phyloP scores from a whole-genome alignment of 2,888 invertebrate species.

The Globia sparganii region DNA sequence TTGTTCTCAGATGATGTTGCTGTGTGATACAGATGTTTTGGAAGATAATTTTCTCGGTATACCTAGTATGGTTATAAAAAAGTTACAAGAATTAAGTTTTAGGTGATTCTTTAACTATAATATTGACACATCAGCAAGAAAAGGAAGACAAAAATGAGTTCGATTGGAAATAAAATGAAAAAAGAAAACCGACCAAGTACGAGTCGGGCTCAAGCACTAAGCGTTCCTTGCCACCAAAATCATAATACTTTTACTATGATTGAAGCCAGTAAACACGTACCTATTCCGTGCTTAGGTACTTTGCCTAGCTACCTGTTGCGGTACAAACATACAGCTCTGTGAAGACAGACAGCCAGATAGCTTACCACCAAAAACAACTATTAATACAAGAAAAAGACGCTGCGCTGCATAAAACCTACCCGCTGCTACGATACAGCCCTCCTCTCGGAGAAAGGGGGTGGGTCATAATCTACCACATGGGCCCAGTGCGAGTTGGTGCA shows the following conservation, averaged over 20 bases:
- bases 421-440: too few relatives aligned
- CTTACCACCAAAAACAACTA: background rate
- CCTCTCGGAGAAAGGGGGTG: too few relatives aligned
- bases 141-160: background rate
- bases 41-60: background rate
- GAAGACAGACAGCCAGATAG: background rate
- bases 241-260: background rate
- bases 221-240: background rate
- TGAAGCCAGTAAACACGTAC: background rate
- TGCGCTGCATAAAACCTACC: background rate
- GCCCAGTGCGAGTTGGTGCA: too few relatives aligned
- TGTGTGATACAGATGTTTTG: background rate
- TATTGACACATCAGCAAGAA: background rate
- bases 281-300: background rate
- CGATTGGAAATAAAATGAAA: background rate
- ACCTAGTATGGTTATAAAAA: background rate
- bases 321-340: background rate
- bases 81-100: background rate
- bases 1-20: conserved; percentile 32
- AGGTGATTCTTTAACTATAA: background rate
- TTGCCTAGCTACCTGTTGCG: background rate
- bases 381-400: background rate
- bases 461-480: too few relatives aligned
- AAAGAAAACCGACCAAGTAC: background rate
- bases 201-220: background rate